Base-by-base conservation (phyloP, 2,797 vertebrate species). In the Mus minutoides region DNA sequence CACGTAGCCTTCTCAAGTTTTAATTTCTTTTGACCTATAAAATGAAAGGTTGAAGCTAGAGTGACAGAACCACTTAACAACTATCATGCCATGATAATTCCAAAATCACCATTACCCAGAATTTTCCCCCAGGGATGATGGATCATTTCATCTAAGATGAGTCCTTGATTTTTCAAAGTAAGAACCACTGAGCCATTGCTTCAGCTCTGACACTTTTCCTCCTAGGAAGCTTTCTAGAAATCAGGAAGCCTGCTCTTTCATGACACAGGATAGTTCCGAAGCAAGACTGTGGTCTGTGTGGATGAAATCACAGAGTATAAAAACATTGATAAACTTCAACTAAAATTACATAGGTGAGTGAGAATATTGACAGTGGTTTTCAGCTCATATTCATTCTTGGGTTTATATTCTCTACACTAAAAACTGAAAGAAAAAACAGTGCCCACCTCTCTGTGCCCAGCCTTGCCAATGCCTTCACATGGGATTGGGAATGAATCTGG, bases 151-250 rank as follows among this genome's bases (percentile, higher is more conserved):
- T 43, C 54, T 24, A 80, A 76, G 43, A 64, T 37, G 71, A 92
- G n/a, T 54, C 22, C 6, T 29, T 85, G 24, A 6, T 6, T 96
- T 96, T 83, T 93, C n/a, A 89, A 91, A 31, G 37, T 94, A 49
- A 95, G 52, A 92, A 77, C 2, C 34, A 31, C 4, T 21, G 40
- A 58, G 85, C 29, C 46, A 69, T 7, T 3, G 13, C 52, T 96
- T 94, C 11, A 46, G 64, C 89, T 90, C 34, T 52, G 71, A 56
- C 37, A 82, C 21, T 69, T 49, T 75, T 54, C 88, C 49, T 60
- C 86, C 31, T 4, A 67, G 17, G 2, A 90, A 13, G 90, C 22
- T 62, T 82, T 90, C 29, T 71, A 89, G 64, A 92, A 83, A 76
- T 11, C 12, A 67, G 24, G 19, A 92, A 83, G n/a, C 49, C 85